Evolutionary conservation across 2,888 invertebrate species (phyloP), one percentile per base, ranked within the genome.

Genomic region (Agriopis aurantiaria): DNA sequence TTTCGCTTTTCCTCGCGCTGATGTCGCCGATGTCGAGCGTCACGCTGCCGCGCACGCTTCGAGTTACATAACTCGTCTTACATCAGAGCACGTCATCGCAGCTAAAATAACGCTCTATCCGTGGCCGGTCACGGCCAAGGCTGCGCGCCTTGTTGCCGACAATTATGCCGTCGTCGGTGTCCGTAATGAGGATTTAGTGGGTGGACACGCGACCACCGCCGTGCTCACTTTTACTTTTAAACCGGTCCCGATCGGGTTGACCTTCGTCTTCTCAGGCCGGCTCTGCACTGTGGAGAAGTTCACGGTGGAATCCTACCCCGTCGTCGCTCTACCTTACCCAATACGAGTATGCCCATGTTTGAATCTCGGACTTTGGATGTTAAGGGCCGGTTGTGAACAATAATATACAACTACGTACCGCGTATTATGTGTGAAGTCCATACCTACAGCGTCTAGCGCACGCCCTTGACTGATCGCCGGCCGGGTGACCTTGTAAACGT

Each of bases 51-150:
- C 87, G 86, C 88, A 82, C 85, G 88, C 86, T 80, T 78, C 79
- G 82, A 81, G 84, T 92, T 93, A 91, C 84, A 87, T 90, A 93
- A 93, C 82, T 80, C 82, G 84, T 79, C 79, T 93, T 92, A 93
- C 92, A 91, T 91, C 91, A 91, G 87, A 87, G 80, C 87, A 84
- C 92, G 92, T 92, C 92, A 91, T 88, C 83, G 84, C 88, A 85
- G 85, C 92, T 92, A 92, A 93, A 93, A 92, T 92, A 91, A 87
- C 91, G 89, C 84, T 90, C 91, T 90, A 90, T 90, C 88, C 84
- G 83, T 81, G 80, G 80, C 86, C 92, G 93, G 93, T 93, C 93
- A 94, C 93, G 93, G 93, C 93, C 93, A 94, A 94, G 93, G 93
- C 92, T 93, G 89, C 85, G 86, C 86, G 88, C 85, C 86, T 87